A percentile compares a stretch with the other conserved stretches of the same genome.
Evolutionary conservation across 2,797 vertebrate genomes (phyloP).

Genomic region (Otolemur crassicaudatus): DNA sequence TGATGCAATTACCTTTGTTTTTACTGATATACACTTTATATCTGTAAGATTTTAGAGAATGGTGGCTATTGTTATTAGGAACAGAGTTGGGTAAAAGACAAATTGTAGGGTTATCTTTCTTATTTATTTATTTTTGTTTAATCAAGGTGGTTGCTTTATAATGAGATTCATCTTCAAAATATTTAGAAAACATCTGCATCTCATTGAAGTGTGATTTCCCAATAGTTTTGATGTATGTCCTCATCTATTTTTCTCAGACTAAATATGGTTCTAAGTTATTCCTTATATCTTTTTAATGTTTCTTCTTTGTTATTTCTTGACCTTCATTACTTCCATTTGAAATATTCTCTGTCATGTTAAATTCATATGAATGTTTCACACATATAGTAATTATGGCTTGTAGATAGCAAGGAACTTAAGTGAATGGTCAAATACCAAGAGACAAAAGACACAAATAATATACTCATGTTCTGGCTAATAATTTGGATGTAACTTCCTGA

Average conservation of each 20-base stretch:
- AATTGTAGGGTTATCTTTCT: not conserved
- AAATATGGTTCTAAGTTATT: not conserved
- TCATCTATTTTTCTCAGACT: not conserved
- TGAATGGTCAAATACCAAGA: not conserved
- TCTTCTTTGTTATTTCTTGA: not conserved
- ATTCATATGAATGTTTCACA: not conserved
- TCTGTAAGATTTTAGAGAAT: not conserved
- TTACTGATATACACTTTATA: conserved; percentile 7
- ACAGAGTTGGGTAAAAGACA: not conserved
- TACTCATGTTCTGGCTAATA: not conserved
- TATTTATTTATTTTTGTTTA: not conserved
- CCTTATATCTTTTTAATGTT: not conserved
- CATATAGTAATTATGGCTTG: not conserved
- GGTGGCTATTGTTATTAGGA: not conserved
- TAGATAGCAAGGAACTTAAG: not conserved
- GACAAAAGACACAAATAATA: not conserved
- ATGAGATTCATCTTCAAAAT: not conserved
- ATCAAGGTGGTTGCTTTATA: not conserved
- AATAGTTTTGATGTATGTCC: not conserved
- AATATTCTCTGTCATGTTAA: not conserved
- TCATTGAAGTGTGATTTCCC: not conserved
- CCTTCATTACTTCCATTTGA: not conserved
- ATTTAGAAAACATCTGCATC: not conserved
- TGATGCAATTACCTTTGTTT: not conserved
- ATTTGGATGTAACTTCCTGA: not conserved